Conservation (phyloP, 2,113 vertebrate species). For the Zosterops pallidus region DNA sequence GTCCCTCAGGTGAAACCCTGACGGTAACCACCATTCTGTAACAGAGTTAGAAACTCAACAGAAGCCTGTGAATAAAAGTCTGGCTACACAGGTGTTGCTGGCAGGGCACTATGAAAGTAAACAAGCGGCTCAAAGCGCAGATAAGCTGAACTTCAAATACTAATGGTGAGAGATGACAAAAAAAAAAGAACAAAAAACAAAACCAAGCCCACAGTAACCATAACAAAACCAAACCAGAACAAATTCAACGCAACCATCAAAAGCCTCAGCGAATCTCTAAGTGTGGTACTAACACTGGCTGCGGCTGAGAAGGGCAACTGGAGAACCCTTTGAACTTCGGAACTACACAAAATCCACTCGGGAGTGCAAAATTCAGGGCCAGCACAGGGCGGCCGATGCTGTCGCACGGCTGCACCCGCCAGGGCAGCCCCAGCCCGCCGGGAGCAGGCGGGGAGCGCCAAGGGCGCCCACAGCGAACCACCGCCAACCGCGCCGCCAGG, state of each 20-base stretch:
- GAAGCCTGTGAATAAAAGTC: neutral
- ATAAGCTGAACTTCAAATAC: neutral
- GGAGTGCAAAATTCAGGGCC: neutral
- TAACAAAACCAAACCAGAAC: neutral
- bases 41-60: neutral
- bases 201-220: neutral
- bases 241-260: neutral
- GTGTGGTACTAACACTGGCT: neutral
- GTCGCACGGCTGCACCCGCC: neutral
- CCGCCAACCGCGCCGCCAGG: neutral
- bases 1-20: neutral
- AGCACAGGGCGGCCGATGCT: accelerated
- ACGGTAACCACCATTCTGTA: neutral
- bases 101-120: neutral
- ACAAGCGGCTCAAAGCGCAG: neutral
- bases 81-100: neutral
- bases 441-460: neutral
- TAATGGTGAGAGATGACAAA: accelerated
- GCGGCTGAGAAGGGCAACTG: neutral
- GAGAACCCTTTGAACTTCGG: neutral
- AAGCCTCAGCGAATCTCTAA: neutral
- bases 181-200: no score
- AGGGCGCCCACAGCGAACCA: neutral
- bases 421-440: neutral
- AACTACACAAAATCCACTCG: accelerated